A percentile compares a stretch with the other conserved stretches of the same genome.
Conservation (phyloP, 1,140 invertebrate species). For the Drosophila santomea region DNA sequence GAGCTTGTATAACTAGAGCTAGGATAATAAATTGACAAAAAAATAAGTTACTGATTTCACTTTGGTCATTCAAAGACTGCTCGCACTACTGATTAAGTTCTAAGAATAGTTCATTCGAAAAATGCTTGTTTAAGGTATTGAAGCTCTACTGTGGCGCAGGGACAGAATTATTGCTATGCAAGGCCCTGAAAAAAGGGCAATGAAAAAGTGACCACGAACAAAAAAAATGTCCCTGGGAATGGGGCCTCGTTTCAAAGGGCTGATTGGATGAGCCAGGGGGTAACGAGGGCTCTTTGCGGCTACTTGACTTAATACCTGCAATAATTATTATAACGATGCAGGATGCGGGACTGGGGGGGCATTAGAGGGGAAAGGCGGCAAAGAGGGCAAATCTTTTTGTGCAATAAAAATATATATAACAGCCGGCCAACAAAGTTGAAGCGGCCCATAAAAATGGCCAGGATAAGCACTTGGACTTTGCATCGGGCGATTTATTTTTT, state of each 20-base stretch:
- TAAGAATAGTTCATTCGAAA: background rate
- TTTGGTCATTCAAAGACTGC: too few relatives aligned
- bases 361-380: conserved; percentile 7
- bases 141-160: conserved; percentile 11
- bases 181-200: conserved; percentile 50
- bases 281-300: conserved; percentile 63
- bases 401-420: conserved; percentile 48
- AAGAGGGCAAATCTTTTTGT: conserved; percentile 42
- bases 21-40: background rate
- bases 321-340: conserved; percentile 80
- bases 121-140: background rate
- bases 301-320: conserved; percentile 82
- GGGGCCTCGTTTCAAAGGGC: conserved; percentile 13
- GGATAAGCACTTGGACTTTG: conserved; percentile 80
- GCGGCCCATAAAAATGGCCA: conserved; percentile 68
- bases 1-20: background rate
- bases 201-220: conserved; percentile 40
- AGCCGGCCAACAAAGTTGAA: conserved; percentile 43
- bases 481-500: conserved; percentile 76
- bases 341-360: conserved; percentile 17
- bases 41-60: too few relatives aligned
- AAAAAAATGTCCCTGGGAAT: conserved; percentile 11
- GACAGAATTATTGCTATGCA: conserved; percentile 73
- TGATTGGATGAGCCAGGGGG: conserved; percentile 27
- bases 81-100: too few relatives aligned